A percentile compares a stretch with the other conserved stretches of the same genome.
phyloP scores from a whole-genome alignment of 2,113 vertebrate genomes.

The Raja brachyura region DNA sequence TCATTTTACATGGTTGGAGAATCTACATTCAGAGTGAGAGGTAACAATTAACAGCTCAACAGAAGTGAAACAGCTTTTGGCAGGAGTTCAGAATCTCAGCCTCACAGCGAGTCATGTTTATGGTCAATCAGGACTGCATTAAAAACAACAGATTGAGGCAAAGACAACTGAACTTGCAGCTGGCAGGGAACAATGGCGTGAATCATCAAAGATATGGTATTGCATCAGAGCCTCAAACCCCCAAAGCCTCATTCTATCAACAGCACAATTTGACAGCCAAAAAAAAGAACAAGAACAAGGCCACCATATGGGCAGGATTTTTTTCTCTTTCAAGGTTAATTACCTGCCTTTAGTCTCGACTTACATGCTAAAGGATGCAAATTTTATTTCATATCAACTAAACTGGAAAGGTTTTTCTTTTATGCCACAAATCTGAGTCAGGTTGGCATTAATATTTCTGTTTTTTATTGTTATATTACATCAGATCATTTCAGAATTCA shows the following conservation, averaged over 20 bases:
- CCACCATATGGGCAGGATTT: neutral
- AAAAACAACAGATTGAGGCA: neutral
- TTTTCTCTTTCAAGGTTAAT: neutral
- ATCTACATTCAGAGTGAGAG: neutral
- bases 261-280: neutral
- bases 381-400: neutral
- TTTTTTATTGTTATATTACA: neutral
- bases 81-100: neutral
- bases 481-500: neutral
- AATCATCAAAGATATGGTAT: slow-evolving; percentile 23
- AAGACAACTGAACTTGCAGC: neutral
- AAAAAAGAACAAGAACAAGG: neutral
- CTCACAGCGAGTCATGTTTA: too few species aligned
- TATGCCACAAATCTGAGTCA: neutral
- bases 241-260: neutral
- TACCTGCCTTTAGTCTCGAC: neutral
- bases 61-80: neutral
- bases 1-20: neutral
- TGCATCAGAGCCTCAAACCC: neutral
- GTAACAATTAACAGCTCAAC: neutral
- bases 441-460: neutral
- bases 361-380: neutral
- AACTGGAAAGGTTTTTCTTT: neutral
- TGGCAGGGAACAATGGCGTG: neutral
- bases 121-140: neutral